Evolutionary conservation across 2,888 invertebrate genomes (phyloP).

Genomic region (Galeruca laticollis): DNA sequence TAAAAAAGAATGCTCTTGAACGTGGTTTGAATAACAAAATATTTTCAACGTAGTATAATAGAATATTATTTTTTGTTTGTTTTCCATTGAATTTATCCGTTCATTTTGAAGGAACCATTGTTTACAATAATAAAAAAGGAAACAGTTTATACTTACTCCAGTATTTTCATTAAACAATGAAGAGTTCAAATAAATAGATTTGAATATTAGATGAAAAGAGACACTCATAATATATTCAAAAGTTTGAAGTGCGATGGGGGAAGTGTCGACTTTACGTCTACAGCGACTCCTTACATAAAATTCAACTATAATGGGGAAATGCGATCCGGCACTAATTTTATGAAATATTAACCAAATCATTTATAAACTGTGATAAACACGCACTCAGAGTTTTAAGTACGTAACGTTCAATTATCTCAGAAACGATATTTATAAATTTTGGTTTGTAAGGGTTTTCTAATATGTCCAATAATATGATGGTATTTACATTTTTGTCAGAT

Average conservation of each 20-base stretch:
- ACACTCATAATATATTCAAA: background rate
- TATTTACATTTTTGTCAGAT: too few species aligned
- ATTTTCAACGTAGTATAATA: too few species aligned
- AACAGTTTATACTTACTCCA: background rate
- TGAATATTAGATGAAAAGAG: constrained; percentile 28
- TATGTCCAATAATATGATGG: too few species aligned
- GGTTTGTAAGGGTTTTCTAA: too few species aligned
- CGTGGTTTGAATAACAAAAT: too few species aligned
- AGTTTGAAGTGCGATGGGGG: constrained; percentile 1
- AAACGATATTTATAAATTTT: too few species aligned
- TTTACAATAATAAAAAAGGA: background rate
- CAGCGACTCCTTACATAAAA: background rate
- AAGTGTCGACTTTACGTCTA: background rate
- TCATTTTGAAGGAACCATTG: background rate
- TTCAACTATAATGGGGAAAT: too few species aligned
- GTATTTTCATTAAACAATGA: background rate
- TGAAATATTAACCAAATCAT: background rate
- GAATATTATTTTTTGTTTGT: too few species aligned
- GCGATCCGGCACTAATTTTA: background rate
- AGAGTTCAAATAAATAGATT: background rate
- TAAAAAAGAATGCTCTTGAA: too few species aligned
- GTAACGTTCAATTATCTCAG: too few species aligned
- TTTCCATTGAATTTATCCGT: background rate
- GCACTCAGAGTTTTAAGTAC: too few species aligned
- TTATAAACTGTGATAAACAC: too few species aligned